Conservation (phyloP, 2,888 invertebrate genomes). For the Melieria omissa region DNA sequence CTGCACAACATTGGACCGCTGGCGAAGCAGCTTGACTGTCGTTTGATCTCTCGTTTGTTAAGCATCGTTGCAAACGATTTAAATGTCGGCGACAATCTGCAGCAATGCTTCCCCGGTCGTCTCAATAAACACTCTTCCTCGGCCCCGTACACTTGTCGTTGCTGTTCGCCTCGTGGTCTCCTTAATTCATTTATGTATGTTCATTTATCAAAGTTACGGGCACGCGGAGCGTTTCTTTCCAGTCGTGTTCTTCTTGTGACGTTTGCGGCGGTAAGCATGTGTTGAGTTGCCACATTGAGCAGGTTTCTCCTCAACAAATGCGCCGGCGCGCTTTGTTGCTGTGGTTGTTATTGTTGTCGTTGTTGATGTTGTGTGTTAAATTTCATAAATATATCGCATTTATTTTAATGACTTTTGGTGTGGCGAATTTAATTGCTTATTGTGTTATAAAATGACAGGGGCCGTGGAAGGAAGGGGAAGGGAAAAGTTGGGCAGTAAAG, state of each 20-base stretch:
- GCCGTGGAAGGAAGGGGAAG: no score
- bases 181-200: background rate
- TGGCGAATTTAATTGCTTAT: constrained; percentile 43
- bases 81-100: constrained; percentile 49
- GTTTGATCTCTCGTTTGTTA: constrained; percentile 59
- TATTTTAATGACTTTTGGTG: constrained; percentile 34
- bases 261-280: background rate
- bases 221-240: background rate
- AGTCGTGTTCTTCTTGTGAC: background rate
- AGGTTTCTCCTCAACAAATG: background rate
- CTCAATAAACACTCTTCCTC: background rate
- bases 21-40: constrained; percentile 36
- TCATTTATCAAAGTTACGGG: background rate
- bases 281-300: background rate
- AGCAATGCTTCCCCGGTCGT: no score
- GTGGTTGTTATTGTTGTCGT: background rate
- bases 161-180: background rate
- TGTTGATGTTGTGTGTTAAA: constrained; percentile 8
- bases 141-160: constrained; percentile 50
- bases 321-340: background rate
- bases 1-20: background rate
- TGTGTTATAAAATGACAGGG: constrained; percentile 3
- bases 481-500: no score
- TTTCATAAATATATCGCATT: constrained; percentile 23
- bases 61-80: constrained; percentile 63